These are phyloP conservation scores for Saturnia japonica DNA, from an alignment of 2,888 invertebrate species.

Conservation along the genomic window DNA sequence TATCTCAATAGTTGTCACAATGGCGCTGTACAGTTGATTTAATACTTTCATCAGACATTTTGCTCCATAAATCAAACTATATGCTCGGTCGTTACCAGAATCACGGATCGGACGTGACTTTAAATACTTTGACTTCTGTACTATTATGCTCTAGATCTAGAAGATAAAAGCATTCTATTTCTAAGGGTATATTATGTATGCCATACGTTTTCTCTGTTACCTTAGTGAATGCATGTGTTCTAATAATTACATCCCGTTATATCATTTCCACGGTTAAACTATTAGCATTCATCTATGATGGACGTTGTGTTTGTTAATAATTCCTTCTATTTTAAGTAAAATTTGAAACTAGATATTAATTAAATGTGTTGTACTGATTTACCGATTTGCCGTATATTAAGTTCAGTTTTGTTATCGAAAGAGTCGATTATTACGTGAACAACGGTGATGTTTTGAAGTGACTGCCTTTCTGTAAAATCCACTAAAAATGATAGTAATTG, in stretches of 20 bases:
- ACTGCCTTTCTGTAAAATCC: no score
- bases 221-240: not conserved
- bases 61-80: slow-evolving; percentile 19
- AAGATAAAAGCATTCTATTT: not conserved
- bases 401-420: no score
- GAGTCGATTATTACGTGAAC: no score
- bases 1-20: slow-evolving; percentile 20
- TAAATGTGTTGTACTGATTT: not conserved
- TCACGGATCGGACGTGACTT: slow-evolving; percentile 18
- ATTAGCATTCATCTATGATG: not conserved
- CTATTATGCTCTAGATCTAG: not conserved
- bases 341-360: not conserved
- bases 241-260: not conserved
- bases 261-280: not conserved
- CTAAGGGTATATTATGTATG: not conserved
- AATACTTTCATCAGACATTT: slow-evolving; percentile 17
- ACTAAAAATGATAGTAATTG: no score
- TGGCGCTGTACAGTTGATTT: slow-evolving; percentile 14
- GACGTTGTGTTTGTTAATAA: not conserved
- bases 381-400: no score
- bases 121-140: slow-evolving; percentile 9
- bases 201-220: not conserved
- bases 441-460: no score
- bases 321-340: not conserved
- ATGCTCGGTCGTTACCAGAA: slow-evolving; percentile 16